A percentile compares a stretch with the other conserved stretches of the same genome.
These are phyloP conservation scores for Pogonus chalceus DNA, from an alignment of 1,140 invertebrate species.

Conservation along the genomic window DNA sequence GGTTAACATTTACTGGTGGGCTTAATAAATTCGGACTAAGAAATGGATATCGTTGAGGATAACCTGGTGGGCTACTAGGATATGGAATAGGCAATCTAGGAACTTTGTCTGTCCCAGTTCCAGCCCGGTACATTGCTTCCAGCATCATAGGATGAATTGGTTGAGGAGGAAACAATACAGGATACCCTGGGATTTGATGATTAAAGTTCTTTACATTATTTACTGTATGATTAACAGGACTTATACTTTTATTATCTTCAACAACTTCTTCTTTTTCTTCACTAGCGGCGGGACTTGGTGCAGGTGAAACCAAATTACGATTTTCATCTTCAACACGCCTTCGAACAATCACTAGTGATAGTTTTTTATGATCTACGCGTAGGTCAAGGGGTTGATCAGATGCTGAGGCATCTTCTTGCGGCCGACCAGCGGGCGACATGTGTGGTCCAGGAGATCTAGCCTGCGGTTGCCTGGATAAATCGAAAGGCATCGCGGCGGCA, in stretches of 20 bases:
- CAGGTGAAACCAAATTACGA: constrained; percentile 54
- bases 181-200: constrained; percentile 34
- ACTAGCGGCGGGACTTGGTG: constrained; percentile 35
- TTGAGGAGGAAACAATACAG: constrained; percentile 48
- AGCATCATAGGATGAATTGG: constrained; percentile 56
- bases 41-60: constrained; percentile 35
- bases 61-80: constrained; percentile 33
- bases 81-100: constrained; percentile 40
- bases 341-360: constrained; percentile 29
- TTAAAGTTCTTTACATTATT: constrained; percentile 25
- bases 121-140: constrained; percentile 59
- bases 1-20: constrained; percentile 32
- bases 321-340: constrained; percentile 58
- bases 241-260: constrained; percentile 19
- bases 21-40: constrained; percentile 32
- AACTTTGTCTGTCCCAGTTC: constrained; percentile 32
- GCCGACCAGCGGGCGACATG: constrained; percentile 43
- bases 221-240: constrained; percentile 17
- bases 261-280: constrained; percentile 29
- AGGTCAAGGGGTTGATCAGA: constrained; percentile 74
- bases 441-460: constrained; percentile 36
- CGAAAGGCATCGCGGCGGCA: constrained; percentile 41
- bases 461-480: constrained; percentile 43
- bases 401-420: constrained; percentile 33
- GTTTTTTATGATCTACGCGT: constrained; percentile 69